Evolutionary conservation across 2,888 invertebrate genomes (phyloP).

Genomic region (Miltochrista miniata): DNA sequence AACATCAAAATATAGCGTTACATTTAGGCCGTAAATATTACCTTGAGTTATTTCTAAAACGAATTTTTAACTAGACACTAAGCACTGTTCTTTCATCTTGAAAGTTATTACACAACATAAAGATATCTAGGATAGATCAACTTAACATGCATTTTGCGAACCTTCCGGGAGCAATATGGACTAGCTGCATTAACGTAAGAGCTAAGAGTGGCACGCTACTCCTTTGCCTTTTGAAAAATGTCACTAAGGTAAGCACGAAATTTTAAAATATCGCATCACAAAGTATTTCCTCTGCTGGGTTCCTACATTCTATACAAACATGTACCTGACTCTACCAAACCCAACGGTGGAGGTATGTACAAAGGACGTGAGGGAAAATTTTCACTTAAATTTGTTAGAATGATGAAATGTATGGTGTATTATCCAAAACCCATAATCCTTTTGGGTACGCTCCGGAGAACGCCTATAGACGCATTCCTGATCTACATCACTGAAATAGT

Average conservation of each 20-base stretch:
- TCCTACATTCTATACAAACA: background rate
- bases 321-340: no score
- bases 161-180: constrained; percentile 29
- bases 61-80: no score
- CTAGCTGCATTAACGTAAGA: constrained; percentile 31
- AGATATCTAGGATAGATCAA: constrained; percentile 23
- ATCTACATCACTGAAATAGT: constrained; percentile 20
- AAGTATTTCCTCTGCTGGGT: constrained; percentile 19
- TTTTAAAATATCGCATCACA: constrained; percentile 24
- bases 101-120: background rate
- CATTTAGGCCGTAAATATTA: no score
- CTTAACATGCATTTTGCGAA: constrained; percentile 30
- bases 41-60: no score
- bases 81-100: no score
- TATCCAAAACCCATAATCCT: constrained; percentile 6
- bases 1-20: no score
- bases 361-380: background rate
- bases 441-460: constrained; percentile 5
- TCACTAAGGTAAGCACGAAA: constrained; percentile 30
- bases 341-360: constrained; percentile 2
- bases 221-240: constrained; percentile 36
- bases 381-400: constrained; percentile 3
- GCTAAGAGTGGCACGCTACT: constrained; percentile 26
- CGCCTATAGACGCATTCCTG: background rate
- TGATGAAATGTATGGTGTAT: background rate